A percentile compares a stretch with the other conserved stretches of the same genome.
phyloP scores from a whole-genome alignment of 2,797 vertebrate species.

The Acipenser oxyrinchus region DNA sequence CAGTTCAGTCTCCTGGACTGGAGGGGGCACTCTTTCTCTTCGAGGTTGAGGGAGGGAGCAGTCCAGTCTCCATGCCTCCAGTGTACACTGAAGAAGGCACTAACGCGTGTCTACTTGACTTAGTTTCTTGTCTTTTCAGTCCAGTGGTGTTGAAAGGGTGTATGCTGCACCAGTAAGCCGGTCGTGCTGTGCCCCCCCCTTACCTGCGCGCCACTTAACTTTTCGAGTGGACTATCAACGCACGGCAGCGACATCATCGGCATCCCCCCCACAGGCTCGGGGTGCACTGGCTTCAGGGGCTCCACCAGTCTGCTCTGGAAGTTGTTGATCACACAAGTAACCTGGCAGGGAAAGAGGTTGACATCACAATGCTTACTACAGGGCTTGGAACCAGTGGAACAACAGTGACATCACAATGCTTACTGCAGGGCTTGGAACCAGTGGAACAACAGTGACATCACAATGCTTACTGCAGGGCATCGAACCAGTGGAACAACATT shows the following conservation, averaged over 20 bases:
- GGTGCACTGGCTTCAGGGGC: slow-evolving; percentile 40
- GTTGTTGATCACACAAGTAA: slow-evolving; percentile 82
- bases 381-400: slow-evolving; percentile 9
- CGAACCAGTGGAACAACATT: neutral
- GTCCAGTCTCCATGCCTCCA: too few relatives aligned
- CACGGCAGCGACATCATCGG: slow-evolving; percentile 64
- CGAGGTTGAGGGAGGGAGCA: too few relatives aligned
- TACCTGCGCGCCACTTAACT: slow-evolving; percentile 89
- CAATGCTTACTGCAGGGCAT: neutral
- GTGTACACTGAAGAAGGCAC: too few relatives aligned
- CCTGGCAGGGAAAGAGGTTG: slow-evolving; percentile 43
- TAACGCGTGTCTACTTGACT: too few relatives aligned
- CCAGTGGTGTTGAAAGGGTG: too few relatives aligned
- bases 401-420: neutral
- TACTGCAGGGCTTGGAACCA: neutral
- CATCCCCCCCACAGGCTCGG: slow-evolving; percentile 51
- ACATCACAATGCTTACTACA: neutral
- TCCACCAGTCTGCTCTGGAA: slow-evolving; percentile 61
- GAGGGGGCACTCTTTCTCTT: too few relatives aligned
- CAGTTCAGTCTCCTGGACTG: too few relatives aligned
- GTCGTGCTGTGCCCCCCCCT: slow-evolving; percentile 42
- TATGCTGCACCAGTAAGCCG: neutral
- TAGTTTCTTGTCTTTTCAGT: too few relatives aligned
- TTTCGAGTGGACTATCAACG: slow-evolving; percentile 80
- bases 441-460: slow-evolving; percentile 6